Percentiles rank a stretch among this genome's conserved stretches.
These are phyloP conservation scores for Drosophila bipectinata DNA, from an alignment of 1,140 invertebrate genomes.

Conservation along the genomic window DNA sequence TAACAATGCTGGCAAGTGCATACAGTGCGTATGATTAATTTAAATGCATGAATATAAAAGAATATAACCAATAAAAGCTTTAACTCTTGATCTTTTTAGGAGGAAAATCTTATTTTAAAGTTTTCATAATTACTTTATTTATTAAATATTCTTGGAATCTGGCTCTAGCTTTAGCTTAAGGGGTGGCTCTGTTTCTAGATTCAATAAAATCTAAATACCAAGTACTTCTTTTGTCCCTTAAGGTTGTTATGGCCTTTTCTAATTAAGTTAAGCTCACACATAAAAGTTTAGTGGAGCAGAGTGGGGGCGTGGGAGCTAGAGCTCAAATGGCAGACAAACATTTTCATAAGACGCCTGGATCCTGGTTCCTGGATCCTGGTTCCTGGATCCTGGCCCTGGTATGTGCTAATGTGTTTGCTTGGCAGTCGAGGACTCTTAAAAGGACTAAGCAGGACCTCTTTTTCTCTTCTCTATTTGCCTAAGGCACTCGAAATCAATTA, in stretches of 20 bases:
- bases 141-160: too few relatives aligned
- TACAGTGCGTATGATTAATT: slow-evolving; percentile 79
- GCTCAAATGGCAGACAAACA: slow-evolving; percentile 49
- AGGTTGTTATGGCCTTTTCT: slow-evolving; percentile 39
- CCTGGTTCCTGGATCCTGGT: too few relatives aligned
- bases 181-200: not conserved
- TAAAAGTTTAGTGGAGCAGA: slow-evolving; percentile 24
- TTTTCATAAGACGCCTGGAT: slow-evolving; percentile 28
- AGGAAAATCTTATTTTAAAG: slow-evolving; percentile 40
- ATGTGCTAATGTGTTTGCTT: slow-evolving; percentile 21
- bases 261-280: slow-evolving; percentile 46
- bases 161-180: too few relatives aligned
- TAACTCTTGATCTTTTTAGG: too few relatives aligned
- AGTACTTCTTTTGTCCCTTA: slow-evolving; percentile 13
- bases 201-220: slow-evolving; percentile 39
- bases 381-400: not conserved
- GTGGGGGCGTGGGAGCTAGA: not conserved
- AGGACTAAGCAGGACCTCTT: not conserved
- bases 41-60: slow-evolving; percentile 32
- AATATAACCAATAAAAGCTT: too few relatives aligned
- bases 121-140: too few relatives aligned
- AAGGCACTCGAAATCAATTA: slow-evolving; percentile 77
- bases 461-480: slow-evolving; percentile 45
- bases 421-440: not conserved
- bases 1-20: slow-evolving; percentile 13